These are phyloP conservation scores for Galago senegalensis DNA, from an alignment of 2,797 vertebrate species.

Conservation along the genomic window DNA sequence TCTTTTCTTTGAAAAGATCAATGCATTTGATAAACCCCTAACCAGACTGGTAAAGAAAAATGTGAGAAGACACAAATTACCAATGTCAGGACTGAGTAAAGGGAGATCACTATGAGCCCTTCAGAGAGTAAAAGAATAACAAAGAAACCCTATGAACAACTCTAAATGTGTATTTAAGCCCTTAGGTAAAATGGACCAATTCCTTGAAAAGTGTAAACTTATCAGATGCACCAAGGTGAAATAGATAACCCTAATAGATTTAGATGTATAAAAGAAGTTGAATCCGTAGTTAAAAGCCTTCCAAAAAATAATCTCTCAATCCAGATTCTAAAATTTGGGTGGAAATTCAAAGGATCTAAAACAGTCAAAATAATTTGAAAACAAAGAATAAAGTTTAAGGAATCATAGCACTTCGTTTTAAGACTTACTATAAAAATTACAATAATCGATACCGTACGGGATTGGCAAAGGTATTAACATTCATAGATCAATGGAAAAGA, in stretches of 20 bases:
- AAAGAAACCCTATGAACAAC: neutral
- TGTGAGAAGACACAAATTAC: neutral
- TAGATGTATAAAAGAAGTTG: neutral
- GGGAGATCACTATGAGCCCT: neutral
- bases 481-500: neutral
- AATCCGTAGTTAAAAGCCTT: neutral
- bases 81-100: neutral
- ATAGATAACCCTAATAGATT: neutral
- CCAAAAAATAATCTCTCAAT: neutral
- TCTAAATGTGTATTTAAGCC: neutral
- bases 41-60: neutral
- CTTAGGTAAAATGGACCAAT: neutral
- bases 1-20: neutral
- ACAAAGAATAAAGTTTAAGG: neutral
- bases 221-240: neutral
- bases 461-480: neutral
- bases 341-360: neutral
- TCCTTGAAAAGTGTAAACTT: neutral
- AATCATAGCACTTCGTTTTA: neutral
- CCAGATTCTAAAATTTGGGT: neutral
- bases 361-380: slow-evolving; percentile 36
- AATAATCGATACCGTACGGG: neutral
- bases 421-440: neutral
- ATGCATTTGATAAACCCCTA: neutral
- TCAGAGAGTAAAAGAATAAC: neutral